These are phyloP conservation scores for Grantiella picta DNA, from an alignment of 2,113 vertebrate genomes.

Conservation along the genomic window DNA sequence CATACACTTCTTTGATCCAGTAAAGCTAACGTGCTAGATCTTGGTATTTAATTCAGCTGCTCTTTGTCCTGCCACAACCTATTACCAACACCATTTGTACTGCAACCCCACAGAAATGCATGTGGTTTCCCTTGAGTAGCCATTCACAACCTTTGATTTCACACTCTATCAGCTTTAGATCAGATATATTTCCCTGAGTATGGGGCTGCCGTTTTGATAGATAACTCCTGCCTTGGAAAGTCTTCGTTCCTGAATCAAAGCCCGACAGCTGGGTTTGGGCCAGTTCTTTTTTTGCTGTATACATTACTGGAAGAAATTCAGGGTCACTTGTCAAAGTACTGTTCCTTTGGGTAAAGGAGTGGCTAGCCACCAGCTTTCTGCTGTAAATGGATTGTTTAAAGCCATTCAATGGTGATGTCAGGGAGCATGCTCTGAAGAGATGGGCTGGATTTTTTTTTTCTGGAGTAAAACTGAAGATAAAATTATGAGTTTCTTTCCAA, in stretches of 20 bases:
- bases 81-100: slow-evolving; percentile 59
- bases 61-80: slow-evolving; percentile 50
- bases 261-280: slow-evolving; percentile 18
- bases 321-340: slow-evolving; percentile 22
- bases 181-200: slow-evolving; percentile 62
- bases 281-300: not conserved
- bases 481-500: not conserved
- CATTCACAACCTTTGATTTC: slow-evolving; percentile 67
- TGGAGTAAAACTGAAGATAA: not conserved
- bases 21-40: not conserved
- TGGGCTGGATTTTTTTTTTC: not conserved
- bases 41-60: slow-evolving; percentile 3
- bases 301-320: slow-evolving; percentile 31
- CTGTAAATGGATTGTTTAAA: not conserved
- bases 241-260: slow-evolving; percentile 46
- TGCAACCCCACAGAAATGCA: slow-evolving; percentile 32
- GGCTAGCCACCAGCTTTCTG: not conserved
- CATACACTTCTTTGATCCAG: not conserved
- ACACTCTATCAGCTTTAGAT: slow-evolving; percentile 62
- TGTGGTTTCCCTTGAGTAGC: slow-evolving; percentile 52
- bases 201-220: slow-evolving; percentile 60
- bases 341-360: not conserved
- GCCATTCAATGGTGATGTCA: not conserved
- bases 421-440: not conserved
- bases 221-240: slow-evolving; percentile 62